Base-by-base conservation (phyloP, 53 echinoderm and acorn worm species). In the Patiria pectinifera region DNA sequence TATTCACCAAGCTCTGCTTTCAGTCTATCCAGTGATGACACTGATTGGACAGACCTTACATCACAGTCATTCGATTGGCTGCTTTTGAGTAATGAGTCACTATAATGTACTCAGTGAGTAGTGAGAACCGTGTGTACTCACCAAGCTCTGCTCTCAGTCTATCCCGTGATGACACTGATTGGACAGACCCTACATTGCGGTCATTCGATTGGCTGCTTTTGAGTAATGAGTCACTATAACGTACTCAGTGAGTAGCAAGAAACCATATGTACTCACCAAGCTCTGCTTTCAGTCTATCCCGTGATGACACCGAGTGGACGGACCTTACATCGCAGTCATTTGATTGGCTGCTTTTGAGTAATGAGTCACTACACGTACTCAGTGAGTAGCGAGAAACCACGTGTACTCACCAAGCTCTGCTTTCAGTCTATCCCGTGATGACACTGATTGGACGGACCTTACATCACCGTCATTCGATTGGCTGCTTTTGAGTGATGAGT, bases 1-100 rank as follows among this genome's bases (percentile, higher is more conserved):
- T 26, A 82, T 75, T 83, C 53, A 83, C 83, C 83, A 21, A 83
- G 11, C 62, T 82, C 83, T 23, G 48, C 83, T 61, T 63, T 63
- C 19, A 43, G 45, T 24, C 80, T 82, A 11, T 21, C 49, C 47
- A 10, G 12, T 7, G 91, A 70, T 62, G 44, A n/a, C 80, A 16
- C 15, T 49, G 59, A 70, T 21, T 45, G n/a, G 16, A 75, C 75
- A 3, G 87, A 87, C 8, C 14, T 14, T 2, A 48, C 6, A 13
- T 78, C 63, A 35, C 26, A 78, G 61, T 78, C 0, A 59, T 11
- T 8, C 15, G 43, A 43, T 43, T 21, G 10, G 53, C 53, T 53
- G 2, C 53, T 53, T 53, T 53, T 53, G 53, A 49, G 49, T 49
- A 49, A 49, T 6, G 49, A 49, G 49, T 49, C 49, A 49, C 3